Percentiles rank a stretch among this genome's conserved stretches.
Conservation (phyloP, 1,140 invertebrate genomes). For the Diabrotica undecimpunctata region DNA sequence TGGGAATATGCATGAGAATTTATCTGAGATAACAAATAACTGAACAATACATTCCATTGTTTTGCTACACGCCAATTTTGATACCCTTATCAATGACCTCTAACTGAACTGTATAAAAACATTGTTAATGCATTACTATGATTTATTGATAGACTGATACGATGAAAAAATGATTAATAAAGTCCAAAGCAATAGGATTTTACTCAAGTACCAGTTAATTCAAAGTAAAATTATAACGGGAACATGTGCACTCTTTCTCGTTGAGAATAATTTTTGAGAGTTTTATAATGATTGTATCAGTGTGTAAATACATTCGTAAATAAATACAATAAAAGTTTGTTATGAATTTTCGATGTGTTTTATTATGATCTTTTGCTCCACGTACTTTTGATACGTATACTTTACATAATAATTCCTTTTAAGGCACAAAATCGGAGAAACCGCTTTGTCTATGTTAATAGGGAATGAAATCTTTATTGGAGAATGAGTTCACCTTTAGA, state of each 20-base stretch:
- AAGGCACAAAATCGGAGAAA: no score
- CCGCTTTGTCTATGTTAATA: no score
- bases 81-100: not conserved
- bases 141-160: not conserved
- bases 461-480: no score
- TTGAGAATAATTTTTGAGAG: slow-evolving; percentile 3
- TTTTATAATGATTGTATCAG: not conserved
- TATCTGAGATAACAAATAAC: no score
- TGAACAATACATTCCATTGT: no score
- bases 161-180: not conserved
- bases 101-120: not conserved
- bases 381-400: no score
- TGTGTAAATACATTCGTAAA: slow-evolving; percentile 1
- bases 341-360: not conserved
- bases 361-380: no score
- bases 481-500: no score
- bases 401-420: no score
- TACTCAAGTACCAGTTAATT: not conserved
- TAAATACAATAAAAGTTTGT: slow-evolving; percentile 1
- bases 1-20: no score
- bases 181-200: not conserved
- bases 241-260: not conserved
- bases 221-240: not conserved
- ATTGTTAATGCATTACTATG: no score
- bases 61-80: not conserved